These are phyloP conservation scores for Diglossa cyanea DNA, from an alignment of 2,797 vertebrate genomes.

Conservation along the genomic window DNA sequence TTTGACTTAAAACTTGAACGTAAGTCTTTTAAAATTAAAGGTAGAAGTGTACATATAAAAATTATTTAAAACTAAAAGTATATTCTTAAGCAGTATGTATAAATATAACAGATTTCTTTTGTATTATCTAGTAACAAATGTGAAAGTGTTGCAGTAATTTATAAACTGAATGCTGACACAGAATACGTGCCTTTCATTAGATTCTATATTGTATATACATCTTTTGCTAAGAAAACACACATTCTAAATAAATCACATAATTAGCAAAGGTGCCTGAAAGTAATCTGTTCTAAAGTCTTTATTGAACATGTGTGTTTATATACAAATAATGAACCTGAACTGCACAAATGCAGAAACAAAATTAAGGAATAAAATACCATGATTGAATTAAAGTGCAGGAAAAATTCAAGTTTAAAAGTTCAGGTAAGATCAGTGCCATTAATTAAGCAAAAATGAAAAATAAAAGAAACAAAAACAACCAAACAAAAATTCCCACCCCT, in stretches of 20 bases:
- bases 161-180: slow-evolving; percentile 77
- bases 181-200: slow-evolving; percentile 63
- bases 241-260: slow-evolving; percentile 59
- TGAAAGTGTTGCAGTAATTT: slow-evolving; percentile 83
- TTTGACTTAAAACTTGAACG: slow-evolving; percentile 77
- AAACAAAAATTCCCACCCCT: background rate
- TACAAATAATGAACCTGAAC: slow-evolving; percentile 68
- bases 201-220: slow-evolving; percentile 79
- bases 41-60: slow-evolving; percentile 84
- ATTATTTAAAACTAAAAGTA: slow-evolving; percentile 84
- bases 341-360: slow-evolving; percentile 52
- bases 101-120: slow-evolving; percentile 84
- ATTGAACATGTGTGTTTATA: slow-evolving; percentile 65
- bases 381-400: slow-evolving; percentile 76
- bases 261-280: slow-evolving; percentile 57
- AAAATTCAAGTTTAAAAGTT: slow-evolving; percentile 80
- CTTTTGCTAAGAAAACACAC: slow-evolving; percentile 69
- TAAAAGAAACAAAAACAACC: background rate
- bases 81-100: slow-evolving; percentile 84
- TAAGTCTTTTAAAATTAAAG: slow-evolving; percentile 81
- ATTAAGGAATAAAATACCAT: slow-evolving; percentile 66
- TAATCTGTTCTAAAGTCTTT: slow-evolving; percentile 55
- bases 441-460: slow-evolving; percentile 45
- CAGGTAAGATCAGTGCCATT: slow-evolving; percentile 73
- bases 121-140: slow-evolving; percentile 86